Percentiles rank a stretch among this genome's conserved stretches.
These are phyloP conservation scores for Dolichotis patagonum DNA, from an alignment of 2,113 vertebrate genomes.

Conservation along the genomic window DNA sequence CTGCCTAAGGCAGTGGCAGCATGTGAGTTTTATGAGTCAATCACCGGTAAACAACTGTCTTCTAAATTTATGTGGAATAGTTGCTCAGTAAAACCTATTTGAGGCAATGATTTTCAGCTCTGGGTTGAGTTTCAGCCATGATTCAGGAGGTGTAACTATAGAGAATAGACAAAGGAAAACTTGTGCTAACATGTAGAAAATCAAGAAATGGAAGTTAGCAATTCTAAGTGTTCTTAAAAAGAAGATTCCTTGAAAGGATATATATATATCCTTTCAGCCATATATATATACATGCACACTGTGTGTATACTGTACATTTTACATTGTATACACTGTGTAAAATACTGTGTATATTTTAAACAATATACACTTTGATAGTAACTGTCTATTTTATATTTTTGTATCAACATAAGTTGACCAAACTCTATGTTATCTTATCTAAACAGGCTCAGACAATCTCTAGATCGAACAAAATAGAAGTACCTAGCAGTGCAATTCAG, in stretches of 20 bases:
- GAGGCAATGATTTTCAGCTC: background rate
- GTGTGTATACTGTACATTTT: background rate
- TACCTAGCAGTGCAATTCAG: background rate
- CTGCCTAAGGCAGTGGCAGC: background rate
- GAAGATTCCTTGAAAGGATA: background rate
- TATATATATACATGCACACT: background rate
- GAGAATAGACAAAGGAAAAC: background rate
- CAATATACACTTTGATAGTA: background rate
- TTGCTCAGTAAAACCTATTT: background rate
- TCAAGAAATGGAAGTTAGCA: background rate
- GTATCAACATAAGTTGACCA: slow-evolving; percentile 7
- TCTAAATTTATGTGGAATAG: background rate
- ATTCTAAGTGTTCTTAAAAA: background rate
- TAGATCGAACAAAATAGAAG: background rate
- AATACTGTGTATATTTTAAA: background rate
- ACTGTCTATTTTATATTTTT: background rate
- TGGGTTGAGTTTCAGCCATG: background rate
- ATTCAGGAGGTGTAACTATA: background rate
- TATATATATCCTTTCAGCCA: no score
- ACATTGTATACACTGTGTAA: background rate
- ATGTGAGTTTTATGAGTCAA: background rate
- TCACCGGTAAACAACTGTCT: background rate
- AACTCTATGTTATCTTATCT: background rate
- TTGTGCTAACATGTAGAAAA: background rate
- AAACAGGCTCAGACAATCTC: background rate